Percentiles rank a stretch among this genome's conserved stretches.
Evolutionary conservation across 1,140 invertebrate species (phyloP).

Genomic region (Drosophila santomea): DNA sequence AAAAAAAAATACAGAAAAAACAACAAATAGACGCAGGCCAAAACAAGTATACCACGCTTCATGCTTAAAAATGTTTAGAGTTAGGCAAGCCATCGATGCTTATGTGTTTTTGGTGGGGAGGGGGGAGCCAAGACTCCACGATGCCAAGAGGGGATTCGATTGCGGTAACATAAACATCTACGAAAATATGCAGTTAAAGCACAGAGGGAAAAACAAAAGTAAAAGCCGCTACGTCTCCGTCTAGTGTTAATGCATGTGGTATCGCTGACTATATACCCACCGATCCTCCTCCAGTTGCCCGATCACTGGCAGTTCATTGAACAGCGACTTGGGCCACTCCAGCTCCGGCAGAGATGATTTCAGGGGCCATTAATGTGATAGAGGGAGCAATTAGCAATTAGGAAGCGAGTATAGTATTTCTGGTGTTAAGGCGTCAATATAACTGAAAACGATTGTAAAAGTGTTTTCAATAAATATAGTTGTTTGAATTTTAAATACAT

Average conservation of each 20-base stretch:
- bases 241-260: conserved; percentile 67
- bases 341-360: conserved; percentile 32
- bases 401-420: conserved; percentile 7
- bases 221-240: conserved; percentile 68
- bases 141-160: neutral
- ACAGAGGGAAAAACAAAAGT: conserved; percentile 65
- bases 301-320: conserved; percentile 35
- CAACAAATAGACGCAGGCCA: conserved; percentile 16
- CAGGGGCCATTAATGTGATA: conserved; percentile 18
- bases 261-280: conserved; percentile 21
- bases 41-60: conserved; percentile 81
- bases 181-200: conserved; percentile 72
- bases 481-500: neutral
- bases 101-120: conserved; percentile 52
- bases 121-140: conserved; percentile 1
- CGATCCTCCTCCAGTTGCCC: conserved; percentile 2
- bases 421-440: neutral
- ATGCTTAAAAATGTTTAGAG: conserved; percentile 68
- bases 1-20: neutral
- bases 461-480: neutral
- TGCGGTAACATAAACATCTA: conserved; percentile 57
- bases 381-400: conserved; percentile 11
- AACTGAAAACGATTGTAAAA: neutral
- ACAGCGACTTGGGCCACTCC: conserved; percentile 38
- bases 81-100: conserved; percentile 78